Evolutionary conservation across 2,888 invertebrate species (phyloP).

Genomic region (Gymnocheta viridis): DNA sequence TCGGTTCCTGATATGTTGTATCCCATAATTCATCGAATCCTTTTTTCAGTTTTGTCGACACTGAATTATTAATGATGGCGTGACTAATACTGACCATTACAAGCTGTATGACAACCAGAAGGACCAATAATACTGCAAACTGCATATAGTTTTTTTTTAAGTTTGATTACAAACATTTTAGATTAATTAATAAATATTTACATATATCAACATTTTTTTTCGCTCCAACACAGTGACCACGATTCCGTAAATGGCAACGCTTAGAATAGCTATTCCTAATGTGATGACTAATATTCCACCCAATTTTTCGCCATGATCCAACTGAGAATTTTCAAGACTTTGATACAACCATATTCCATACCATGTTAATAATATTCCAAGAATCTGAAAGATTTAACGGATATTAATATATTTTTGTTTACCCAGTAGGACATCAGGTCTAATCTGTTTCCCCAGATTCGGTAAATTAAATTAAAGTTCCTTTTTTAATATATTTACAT

Average conservation of each 20-base stretch:
- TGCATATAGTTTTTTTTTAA: conserved; percentile 31
- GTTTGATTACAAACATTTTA: neutral
- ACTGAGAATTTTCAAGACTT: conserved; percentile 69
- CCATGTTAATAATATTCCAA: conserved; percentile 75
- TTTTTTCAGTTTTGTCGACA: conserved; percentile 72
- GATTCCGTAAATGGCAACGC: conserved; percentile 74
- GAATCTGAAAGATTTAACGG: conserved; percentile 71
- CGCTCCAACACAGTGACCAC: conserved; percentile 73
- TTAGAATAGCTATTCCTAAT: conserved; percentile 74
- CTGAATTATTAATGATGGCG: conserved; percentile 71
- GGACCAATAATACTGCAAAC: conserved; percentile 76
- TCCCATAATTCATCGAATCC: conserved; percentile 79
- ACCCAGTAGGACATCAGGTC: no score
- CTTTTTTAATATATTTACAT: no score
- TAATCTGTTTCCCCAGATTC: no score
- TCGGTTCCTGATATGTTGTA: conserved; percentile 52
- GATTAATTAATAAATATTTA: conserved; percentile 37
- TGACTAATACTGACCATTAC: conserved; percentile 76
- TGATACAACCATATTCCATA: conserved; percentile 77
- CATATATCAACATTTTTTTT: conserved; percentile 75
- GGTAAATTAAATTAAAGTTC: no score
- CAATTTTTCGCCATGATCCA: conserved; percentile 75
- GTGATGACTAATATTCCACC: conserved; percentile 74
- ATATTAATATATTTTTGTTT: neutral
- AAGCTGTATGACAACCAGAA: conserved; percentile 76